A percentile compares a stretch with the other conserved stretches of the same genome.
Evolutionary conservation across 2,888 invertebrate species (phyloP).

Genomic region (Nematopogon swammerdamellus): DNA sequence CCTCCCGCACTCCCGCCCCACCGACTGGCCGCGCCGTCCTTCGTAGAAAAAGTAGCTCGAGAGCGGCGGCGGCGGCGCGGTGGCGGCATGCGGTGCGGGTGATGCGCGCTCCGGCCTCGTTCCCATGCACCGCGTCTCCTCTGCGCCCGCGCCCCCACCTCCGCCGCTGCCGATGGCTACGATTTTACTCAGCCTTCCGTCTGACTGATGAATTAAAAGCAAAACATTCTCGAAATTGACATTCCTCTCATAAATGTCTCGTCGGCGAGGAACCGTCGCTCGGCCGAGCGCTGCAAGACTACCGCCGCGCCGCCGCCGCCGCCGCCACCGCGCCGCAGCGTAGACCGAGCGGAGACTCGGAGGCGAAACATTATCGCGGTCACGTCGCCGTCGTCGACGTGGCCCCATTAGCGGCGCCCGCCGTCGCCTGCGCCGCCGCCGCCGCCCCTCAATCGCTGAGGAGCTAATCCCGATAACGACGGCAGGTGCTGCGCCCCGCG

Average conservation of each 20-base stretch:
- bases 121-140: conserved; percentile 29
- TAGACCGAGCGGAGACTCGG: not conserved
- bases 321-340: not conserved
- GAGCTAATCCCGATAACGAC: too few species aligned
- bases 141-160: conserved; percentile 19
- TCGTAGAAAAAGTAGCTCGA: too few species aligned
- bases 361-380: not conserved
- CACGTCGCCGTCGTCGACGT: not conserved
- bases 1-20: conserved; percentile 30
- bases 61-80: conserved; percentile 24
- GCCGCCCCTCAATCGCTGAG: too few species aligned
- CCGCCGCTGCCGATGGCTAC: conserved; percentile 27
- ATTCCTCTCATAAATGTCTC: conserved; percentile 49
- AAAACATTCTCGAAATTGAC: conserved; percentile 50
- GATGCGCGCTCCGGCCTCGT: conserved; percentile 28
- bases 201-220: conserved; percentile 39
- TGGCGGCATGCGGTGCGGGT: conserved; percentile 27
- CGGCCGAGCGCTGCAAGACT: conserved; percentile 20
- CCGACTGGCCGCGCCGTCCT: conserved; percentile 29
- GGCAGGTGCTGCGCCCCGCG: too few species aligned
- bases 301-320: too few species aligned
- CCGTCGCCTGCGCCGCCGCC: too few species aligned
- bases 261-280: conserved; percentile 43
- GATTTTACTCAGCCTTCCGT: not conserved
- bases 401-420: not conserved